Evolutionary conservation across 2,888 invertebrate species (phyloP).

Genomic region (Alloplasta piceator): DNA sequence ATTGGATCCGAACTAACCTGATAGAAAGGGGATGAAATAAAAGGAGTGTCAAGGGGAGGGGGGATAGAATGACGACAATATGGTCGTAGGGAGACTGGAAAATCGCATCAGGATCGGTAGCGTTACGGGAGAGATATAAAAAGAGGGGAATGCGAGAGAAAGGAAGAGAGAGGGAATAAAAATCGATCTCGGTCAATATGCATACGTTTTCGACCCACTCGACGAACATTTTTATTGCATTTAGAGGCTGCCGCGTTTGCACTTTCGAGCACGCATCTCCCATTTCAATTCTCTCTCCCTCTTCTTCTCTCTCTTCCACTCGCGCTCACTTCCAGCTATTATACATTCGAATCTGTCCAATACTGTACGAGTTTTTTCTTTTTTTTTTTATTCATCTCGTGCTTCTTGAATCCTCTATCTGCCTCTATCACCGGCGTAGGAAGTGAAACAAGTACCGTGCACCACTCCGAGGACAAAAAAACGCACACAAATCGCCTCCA

Average conservation of each 20-base stretch:
- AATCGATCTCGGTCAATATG: slow-evolving; percentile 79
- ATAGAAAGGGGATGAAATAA: slow-evolving; percentile 39
- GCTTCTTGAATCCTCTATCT: slow-evolving; percentile 45
- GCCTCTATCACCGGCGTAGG: slow-evolving; percentile 76
- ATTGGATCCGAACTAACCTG: slow-evolving; percentile 37
- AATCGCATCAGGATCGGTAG: slow-evolving; percentile 75
- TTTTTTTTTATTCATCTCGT: slow-evolving; percentile 8
- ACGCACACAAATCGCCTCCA: background rate
- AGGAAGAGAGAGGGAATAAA: background rate
- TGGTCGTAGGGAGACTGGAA: slow-evolving; percentile 18
- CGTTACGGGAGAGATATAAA: slow-evolving; percentile 72
- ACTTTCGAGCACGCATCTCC: slow-evolving; percentile 70
- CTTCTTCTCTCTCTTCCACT: slow-evolving; percentile 45
- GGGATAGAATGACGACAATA: slow-evolving; percentile 42
- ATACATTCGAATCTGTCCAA: slow-evolving; percentile 39
- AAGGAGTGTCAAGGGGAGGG: slow-evolving; percentile 19
- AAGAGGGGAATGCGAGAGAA: background rate
- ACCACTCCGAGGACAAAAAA: slow-evolving; percentile 8
- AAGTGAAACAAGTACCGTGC: slow-evolving; percentile 65
- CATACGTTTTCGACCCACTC: slow-evolving; percentile 81
- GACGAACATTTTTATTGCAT: slow-evolving; percentile 80
- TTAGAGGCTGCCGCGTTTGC: slow-evolving; percentile 68
- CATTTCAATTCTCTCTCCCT: slow-evolving; percentile 30
- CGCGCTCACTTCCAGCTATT: slow-evolving; percentile 18
- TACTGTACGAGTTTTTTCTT: slow-evolving; percentile 32